These are phyloP conservation scores for Deladenus siricidicola DNA, from an alignment of 2,888 invertebrate genomes.

Conservation along the genomic window DNA sequence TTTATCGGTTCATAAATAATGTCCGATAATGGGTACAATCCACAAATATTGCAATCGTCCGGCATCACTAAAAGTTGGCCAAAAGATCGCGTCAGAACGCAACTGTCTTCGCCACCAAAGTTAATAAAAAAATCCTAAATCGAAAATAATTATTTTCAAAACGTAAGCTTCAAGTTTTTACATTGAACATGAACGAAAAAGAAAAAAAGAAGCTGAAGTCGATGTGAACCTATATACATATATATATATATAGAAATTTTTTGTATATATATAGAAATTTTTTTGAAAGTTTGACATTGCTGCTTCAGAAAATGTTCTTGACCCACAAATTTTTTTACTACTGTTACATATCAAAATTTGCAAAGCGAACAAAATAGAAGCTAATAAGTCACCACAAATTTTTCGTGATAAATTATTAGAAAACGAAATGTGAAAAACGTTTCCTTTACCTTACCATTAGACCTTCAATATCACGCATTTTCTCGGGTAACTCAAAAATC, in stretches of 20 bases:
- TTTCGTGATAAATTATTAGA: too few relatives aligned
- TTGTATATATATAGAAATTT: background rate
- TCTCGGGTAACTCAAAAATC: slow-evolving; percentile 56
- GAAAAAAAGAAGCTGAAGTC: background rate
- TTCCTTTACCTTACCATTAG: slow-evolving; percentile 70
- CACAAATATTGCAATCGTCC: slow-evolving; percentile 39
- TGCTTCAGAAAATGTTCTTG: too few relatives aligned
- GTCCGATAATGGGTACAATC: slow-evolving; percentile 57
- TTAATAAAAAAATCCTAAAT: slow-evolving; percentile 78
- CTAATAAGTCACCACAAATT: too few relatives aligned
- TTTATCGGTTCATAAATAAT: slow-evolving; percentile 16
- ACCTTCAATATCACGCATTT: slow-evolving; percentile 70
- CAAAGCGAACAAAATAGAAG: too few relatives aligned
- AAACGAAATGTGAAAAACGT: too few relatives aligned
- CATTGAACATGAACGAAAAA: too few relatives aligned
- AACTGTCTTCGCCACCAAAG: slow-evolving; percentile 67
- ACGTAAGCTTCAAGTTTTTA: too few relatives aligned
- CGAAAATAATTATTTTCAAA: background rate
- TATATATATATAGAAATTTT: background rate
- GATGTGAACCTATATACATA: background rate
- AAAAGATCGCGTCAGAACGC: slow-evolving; percentile 75
- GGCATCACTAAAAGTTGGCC: slow-evolving; percentile 69
- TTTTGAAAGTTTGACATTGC: too few relatives aligned
- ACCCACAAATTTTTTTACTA: too few relatives aligned
- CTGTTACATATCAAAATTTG: too few relatives aligned